Base-by-base conservation (phyloP, 2,113 vertebrate genomes). In the Gavia stellata region DNA sequence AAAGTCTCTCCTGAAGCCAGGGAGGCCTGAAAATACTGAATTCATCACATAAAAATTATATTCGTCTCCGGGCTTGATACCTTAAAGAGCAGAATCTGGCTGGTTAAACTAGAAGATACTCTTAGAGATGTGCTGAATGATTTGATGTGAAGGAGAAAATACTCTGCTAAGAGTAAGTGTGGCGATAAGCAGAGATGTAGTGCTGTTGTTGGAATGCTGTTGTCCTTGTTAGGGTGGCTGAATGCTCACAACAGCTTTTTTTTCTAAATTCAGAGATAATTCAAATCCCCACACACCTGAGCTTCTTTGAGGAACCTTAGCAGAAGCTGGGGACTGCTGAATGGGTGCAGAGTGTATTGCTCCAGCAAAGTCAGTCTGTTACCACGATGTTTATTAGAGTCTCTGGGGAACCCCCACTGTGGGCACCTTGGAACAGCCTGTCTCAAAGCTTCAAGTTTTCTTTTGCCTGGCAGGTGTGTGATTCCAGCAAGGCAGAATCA, bases 361-460 rank as follows among this genome's bases (percentile, higher is more conserved):
- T 70, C 23, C 53, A 24, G 38, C 20, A 47, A 67, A 72, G 26
- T 63, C 19, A 23, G 19, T 24, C 63, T 63, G 24, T 59, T 68
- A 53, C 56, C 17, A 17, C 0, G 0, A 7, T 0, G 19, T 31
- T 71, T 29, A 5, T 47, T 15, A 59, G 49, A 50, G 59, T 1
- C 38, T 45, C 25, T 19, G 31, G 34, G 45, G 68, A 78, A 52
- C 29, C 23, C 19, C 15, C 19, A 1, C n/a, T 14, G 25, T 55
- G 53, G 40, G 15, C 25, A 34, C 29, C 49, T 77, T 52, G 53
- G 18, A 83, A 65, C 5, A 33, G 31, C 38, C 11, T 67, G 26
- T 77, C 75, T 89, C 7, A 28, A 45, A 68, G 25, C 28, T 84
- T 75, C 17, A 47, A 9, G 44, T 72, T 72, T 71, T 44, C n/a